phyloP scores from a whole-genome alignment of 2,888 invertebrate species.

The Polylopha cassiicola region DNA sequence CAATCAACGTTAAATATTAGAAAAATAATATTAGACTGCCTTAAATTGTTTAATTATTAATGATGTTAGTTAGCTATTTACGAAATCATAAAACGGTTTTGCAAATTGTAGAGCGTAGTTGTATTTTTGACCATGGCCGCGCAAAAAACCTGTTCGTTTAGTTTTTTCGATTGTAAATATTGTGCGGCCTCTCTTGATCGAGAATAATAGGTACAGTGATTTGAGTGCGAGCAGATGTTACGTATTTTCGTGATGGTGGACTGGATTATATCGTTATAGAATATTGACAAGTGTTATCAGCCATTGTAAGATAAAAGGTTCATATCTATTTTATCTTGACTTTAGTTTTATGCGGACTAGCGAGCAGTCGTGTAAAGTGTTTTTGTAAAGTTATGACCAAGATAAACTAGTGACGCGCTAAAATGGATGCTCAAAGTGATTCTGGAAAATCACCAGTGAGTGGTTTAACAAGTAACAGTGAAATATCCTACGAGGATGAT shows the following conservation, averaged over 20 bases:
- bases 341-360: conserved; percentile 43
- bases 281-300: conserved; percentile 51
- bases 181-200: conserved; percentile 48
- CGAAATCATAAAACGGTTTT: conserved; percentile 33
- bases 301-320: conserved; percentile 45
- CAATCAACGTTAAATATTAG: conserved; percentile 5
- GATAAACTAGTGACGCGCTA: conserved; percentile 28
- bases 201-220: conserved; percentile 19
- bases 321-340: conserved; percentile 45
- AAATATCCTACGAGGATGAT: conserved; percentile 50
- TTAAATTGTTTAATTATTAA: not conserved
- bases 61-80: not conserved
- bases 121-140: conserved; percentile 33
- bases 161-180: conserved; percentile 68
- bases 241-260: conserved; percentile 8
- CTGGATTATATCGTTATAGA: conserved; percentile 27
- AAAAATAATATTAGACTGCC: no score
- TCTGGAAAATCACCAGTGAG: conserved; percentile 25
- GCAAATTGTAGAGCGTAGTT: conserved; percentile 57
- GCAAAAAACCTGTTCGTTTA: conserved; percentile 57
- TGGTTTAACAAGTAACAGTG: conserved; percentile 27
- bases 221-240: conserved; percentile 12
- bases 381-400: conserved; percentile 29
- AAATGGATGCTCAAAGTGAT: conserved; percentile 39
- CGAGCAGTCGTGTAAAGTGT: conserved; percentile 37